Base-by-base conservation (phyloP, 2,113 vertebrate genomes). In the Furnarius figulus region DNA sequence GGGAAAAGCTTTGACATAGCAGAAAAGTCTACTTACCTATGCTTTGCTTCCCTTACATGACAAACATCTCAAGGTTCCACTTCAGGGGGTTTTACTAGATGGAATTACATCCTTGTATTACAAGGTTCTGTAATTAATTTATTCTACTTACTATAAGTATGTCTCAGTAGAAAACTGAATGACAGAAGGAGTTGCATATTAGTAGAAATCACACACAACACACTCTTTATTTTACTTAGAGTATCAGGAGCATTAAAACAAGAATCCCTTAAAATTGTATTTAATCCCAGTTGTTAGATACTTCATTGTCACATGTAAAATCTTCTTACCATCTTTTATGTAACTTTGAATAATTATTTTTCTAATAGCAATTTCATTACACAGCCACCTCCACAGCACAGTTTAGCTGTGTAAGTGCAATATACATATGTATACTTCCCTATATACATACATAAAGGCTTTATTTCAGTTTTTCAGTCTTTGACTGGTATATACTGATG, bases 161-260 rank as follows among this genome's bases (percentile, higher is more conserved):
- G 35, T 89, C 96, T 95, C 95, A 77, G 76, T 92, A 96, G 95
- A 97, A 96, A 95, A 92, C 93, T 14, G 10, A 61, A 94, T 85
- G 75, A 74, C 31, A 96, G 89, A 96, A 93, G 55, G 85, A 94
- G 53, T 28, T 95, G 42, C 53, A 92, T 91, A 92, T 80, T 94
- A 95, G 91, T 94, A 93, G 67, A 86, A 78, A 88, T 76, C 84
- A 84, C 42, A 97, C 37, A 67, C 55, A 88, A 87, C 49, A 52
- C 20, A 90, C 25, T 16, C 72, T 85, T 96, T 94, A 14, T 85
- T 47, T 44, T 85, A 59, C 63, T 90, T 89, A 79, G 6, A 83
- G 44, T 80, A 95, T 75, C 62, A 61, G 81, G 62, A 73, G n/a
- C 40, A 85, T 87, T 91, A 85, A 91, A 85, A 77, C 13, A n/a